These are phyloP conservation scores for Camponotus floridanus DNA, from an alignment of 1,140 invertebrate genomes.

Conservation along the genomic window DNA sequence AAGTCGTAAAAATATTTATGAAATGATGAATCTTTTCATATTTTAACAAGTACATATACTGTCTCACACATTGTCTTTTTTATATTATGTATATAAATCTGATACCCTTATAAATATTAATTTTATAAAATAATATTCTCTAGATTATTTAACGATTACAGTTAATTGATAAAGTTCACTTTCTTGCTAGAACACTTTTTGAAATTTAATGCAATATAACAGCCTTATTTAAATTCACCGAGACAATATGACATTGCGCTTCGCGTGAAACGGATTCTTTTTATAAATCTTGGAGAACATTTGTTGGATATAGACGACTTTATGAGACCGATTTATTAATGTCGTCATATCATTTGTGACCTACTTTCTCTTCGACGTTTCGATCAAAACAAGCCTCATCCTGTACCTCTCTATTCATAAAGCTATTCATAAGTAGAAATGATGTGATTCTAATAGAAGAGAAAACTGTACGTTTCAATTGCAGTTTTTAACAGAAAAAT, in stretches of 20 bases:
- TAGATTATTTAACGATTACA: not conserved
- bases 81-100: not conserved
- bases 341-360: constrained; percentile 61
- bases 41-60: not conserved
- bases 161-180: not conserved
- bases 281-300: constrained; percentile 44
- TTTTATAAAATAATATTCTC: constrained; percentile 1
- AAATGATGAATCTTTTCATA: not conserved
- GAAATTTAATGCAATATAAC: not conserved
- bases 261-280: constrained; percentile 49
- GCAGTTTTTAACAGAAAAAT: no score
- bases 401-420: constrained; percentile 8
- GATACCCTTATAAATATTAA: not conserved
- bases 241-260: not conserved
- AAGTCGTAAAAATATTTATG: not conserved
- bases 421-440: not conserved
- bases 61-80: not conserved
- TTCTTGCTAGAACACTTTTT: not conserved
- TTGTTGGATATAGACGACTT: constrained; percentile 13
- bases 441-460: not conserved
- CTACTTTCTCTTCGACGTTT: constrained; percentile 38
- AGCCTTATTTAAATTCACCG: not conserved
- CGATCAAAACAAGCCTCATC: constrained; percentile 33
- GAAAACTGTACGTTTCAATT: not conserved
- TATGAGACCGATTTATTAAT: constrained; percentile 34